Conservation (phyloP, 2,888 invertebrate species). For the Xanthia togata region DNA sequence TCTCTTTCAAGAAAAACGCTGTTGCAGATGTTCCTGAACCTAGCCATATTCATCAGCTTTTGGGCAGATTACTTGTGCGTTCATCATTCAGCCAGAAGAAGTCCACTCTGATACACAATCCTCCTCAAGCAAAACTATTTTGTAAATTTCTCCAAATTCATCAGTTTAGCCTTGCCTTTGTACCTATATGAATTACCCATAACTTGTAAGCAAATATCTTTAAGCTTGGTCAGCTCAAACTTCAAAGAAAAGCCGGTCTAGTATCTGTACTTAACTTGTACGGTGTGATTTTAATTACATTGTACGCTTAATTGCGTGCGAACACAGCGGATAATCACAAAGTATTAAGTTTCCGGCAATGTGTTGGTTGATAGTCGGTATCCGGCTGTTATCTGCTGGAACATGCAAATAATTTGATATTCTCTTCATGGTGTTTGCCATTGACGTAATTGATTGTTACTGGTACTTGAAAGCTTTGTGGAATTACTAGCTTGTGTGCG, state of each 20-base stretch:
- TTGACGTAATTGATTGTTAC: constrained; percentile 36
- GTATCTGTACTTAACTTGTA: constrained; percentile 14
- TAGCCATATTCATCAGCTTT: not conserved
- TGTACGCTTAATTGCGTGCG: constrained; percentile 41
- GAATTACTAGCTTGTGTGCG: not conserved
- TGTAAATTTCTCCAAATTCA: not conserved
- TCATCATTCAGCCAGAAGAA: not conserved
- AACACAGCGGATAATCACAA: constrained; percentile 48
- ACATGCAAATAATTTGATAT: constrained; percentile 41
- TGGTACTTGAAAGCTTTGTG: not conserved
- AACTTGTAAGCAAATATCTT: not conserved
- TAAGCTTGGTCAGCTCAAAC: not conserved
- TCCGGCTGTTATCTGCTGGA: constrained; percentile 57
- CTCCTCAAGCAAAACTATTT: not conserved
- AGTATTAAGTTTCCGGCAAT: constrained; percentile 60
- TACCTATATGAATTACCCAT: constrained; percentile 2
- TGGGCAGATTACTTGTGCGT: not conserved
- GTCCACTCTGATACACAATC: not conserved
- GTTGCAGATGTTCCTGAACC: not conserved
- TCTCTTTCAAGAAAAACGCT: not conserved
- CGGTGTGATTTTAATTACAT: constrained; percentile 48
- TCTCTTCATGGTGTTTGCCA: constrained; percentile 12
- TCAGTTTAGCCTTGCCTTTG: not conserved
- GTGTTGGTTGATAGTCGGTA: constrained; percentile 56
- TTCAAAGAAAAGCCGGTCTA: constrained; percentile 34